A percentile compares a stretch with the other conserved stretches of the same genome.
Evolutionary conservation across 2,888 invertebrate genomes (phyloP).

Genomic region (Girardia tigrina): DNA sequence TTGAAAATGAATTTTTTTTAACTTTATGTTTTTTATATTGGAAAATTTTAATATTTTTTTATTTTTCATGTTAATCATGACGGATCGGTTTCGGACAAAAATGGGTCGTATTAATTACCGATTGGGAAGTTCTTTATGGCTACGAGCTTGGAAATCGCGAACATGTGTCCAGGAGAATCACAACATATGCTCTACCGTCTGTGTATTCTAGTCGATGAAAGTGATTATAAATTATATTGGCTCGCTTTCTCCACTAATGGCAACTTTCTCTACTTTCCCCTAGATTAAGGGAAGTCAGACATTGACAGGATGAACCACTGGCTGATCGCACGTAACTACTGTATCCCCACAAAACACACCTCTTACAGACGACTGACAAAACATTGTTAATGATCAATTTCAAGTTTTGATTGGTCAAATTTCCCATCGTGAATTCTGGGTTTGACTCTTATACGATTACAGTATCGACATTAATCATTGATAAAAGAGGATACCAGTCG

Average conservation of each 20-base stretch:
- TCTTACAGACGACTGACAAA: background rate
- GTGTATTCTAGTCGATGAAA: background rate
- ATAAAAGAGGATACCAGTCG: background rate
- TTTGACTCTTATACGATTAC: slow-evolving; percentile 12
- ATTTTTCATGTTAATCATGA: too few species aligned
- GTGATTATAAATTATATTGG: slow-evolving; percentile 6
- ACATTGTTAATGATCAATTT: background rate
- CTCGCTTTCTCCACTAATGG: background rate
- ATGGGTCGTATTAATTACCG: background rate
- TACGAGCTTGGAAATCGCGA: background rate
- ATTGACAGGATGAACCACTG: slow-evolving; percentile 20
- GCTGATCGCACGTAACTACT: background rate
- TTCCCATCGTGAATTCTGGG: background rate
- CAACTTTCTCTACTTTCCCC: slow-evolving; percentile 7
- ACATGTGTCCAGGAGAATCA: slow-evolving; percentile 17
- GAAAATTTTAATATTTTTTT: too few species aligned
- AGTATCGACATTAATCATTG: background rate
- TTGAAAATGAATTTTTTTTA: too few species aligned
- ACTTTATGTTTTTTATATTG: too few species aligned
- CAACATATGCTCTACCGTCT: background rate
- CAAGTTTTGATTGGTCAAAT: background rate
- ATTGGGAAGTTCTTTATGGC: background rate
- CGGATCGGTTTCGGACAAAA: too few species aligned
- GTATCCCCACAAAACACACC: background rate
- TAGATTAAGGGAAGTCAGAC: slow-evolving; percentile 19